phyloP scores from a whole-genome alignment of 2,888 invertebrate genomes.

The Sussaba pulchella region DNA sequence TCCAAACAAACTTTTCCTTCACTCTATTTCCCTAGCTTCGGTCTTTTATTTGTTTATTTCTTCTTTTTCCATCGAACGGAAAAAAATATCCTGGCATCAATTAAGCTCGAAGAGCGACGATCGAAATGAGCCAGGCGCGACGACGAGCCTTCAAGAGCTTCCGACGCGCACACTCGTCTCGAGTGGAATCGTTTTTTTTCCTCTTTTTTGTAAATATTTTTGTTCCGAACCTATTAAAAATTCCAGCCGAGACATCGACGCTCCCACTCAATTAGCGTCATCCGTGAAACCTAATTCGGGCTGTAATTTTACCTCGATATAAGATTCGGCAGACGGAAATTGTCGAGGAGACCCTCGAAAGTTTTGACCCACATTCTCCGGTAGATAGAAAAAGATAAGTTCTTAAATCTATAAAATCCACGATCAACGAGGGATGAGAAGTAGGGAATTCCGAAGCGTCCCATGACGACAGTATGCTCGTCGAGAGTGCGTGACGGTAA shows the following conservation, averaged over 20 bases:
- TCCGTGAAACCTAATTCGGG: not conserved
- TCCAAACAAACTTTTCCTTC: slow-evolving; percentile 3
- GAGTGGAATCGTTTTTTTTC: not conserved
- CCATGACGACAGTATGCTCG: no score
- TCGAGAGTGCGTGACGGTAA: no score
- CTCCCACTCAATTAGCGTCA: not conserved
- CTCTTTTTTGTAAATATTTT: not conserved
- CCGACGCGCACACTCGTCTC: slow-evolving; percentile 20
- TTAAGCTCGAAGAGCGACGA: slow-evolving; percentile 30
- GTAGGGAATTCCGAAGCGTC: no score
- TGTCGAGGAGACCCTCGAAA: not conserved
- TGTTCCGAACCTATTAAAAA: not conserved
- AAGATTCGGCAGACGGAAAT: not conserved
- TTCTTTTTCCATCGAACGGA: not conserved
- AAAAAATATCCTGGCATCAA: slow-evolving; percentile 5
- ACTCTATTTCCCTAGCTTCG: not conserved
- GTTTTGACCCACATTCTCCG: no score
- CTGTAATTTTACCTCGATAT: no score
- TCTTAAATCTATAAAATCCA: no score
- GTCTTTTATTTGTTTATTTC: not conserved
- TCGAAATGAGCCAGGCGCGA: slow-evolving; percentile 34
- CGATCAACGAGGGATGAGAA: no score
- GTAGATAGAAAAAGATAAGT: no score
- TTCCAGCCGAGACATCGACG: not conserved
- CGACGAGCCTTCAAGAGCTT: slow-evolving; percentile 34